Base-by-base conservation (phyloP, 2,113 vertebrate species). In the Lampris megalopsis region DNA sequence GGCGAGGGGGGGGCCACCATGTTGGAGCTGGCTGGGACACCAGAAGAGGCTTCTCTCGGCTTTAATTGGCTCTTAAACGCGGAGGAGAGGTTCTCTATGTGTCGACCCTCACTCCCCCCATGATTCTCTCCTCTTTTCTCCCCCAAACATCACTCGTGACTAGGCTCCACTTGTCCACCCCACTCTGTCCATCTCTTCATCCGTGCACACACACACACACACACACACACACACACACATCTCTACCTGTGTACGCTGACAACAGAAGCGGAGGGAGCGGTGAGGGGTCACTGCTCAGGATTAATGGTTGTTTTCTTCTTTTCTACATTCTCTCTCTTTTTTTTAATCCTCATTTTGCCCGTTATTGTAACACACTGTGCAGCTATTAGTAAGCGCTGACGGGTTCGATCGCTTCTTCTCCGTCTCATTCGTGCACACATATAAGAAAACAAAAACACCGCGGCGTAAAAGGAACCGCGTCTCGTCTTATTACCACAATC, bases 11-110 rank as follows among this genome's bases (percentile, higher is more conserved):
- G 37, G 83, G 71, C 49, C 75, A 81, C 58, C 7, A 1, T 85
- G 88, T 75, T 64, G 40, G 53, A 75, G 72, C 54, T 6, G 48
- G 62, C 71, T 37, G 68, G 73, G 82, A 88, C 84, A 86, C 82
- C 73, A 82, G 68, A 47, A 86, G 83, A 81, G 69, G 71, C 68
- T 83, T 77, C 77, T 88, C 66, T 63, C 63, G 72, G 9, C 60
- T 84, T 85, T 90, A 89, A 92, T 89, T 88, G 88, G 89, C 86
- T 87, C 84, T 89, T 85, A 76, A 24, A 90, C 83, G 83, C 86
- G 68, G 63, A 83, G 81, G 75, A 83, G 79, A 84, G 77, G 84
- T 82, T 84, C 79, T 75, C 41, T 43, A 43, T 42, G 74, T 80
- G 89, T 88, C 85, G 87, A 56, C 68, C 56, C 64, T 78, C n/a